phyloP scores from a whole-genome alignment of 2,113 vertebrate genomes.

The Trochalopteron elliotii region DNA sequence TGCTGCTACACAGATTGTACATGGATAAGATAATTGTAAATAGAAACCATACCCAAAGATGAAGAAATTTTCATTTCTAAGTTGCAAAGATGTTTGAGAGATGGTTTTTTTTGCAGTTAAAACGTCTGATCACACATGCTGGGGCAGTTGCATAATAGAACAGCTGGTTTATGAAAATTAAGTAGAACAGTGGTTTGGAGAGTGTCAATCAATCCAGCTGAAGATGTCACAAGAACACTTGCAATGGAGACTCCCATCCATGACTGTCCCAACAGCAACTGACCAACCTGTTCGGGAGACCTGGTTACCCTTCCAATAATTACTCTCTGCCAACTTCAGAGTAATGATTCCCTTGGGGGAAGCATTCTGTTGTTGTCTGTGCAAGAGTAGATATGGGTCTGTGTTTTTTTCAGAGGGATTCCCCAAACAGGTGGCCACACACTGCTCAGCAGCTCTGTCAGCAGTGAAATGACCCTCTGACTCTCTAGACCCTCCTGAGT shows the following conservation, averaged over 20 bases:
- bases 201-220: neutral
- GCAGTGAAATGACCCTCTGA: neutral
- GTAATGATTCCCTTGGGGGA: neutral
- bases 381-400: fast-evolving
- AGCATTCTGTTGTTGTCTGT: neutral
- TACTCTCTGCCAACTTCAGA: neutral
- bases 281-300: neutral
- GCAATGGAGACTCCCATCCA: neutral
- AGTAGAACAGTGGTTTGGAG: neutral
- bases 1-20: neutral
- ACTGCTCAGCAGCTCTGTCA: neutral
- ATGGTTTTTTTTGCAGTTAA: neutral
- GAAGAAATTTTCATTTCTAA: neutral
- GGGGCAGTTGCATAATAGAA: neutral
- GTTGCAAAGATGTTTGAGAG: neutral
- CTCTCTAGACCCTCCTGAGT: neutral
- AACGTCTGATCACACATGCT: neutral
- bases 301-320: neutral
- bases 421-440: neutral
- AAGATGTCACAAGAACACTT: neutral
- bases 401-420: neutral
- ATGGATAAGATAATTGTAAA: neutral
- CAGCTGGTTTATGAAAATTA: neutral
- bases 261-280: neutral
- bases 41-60: neutral